Base-by-base conservation (phyloP, 2,888 invertebrate species). In the Octonoba sinensis region DNA sequence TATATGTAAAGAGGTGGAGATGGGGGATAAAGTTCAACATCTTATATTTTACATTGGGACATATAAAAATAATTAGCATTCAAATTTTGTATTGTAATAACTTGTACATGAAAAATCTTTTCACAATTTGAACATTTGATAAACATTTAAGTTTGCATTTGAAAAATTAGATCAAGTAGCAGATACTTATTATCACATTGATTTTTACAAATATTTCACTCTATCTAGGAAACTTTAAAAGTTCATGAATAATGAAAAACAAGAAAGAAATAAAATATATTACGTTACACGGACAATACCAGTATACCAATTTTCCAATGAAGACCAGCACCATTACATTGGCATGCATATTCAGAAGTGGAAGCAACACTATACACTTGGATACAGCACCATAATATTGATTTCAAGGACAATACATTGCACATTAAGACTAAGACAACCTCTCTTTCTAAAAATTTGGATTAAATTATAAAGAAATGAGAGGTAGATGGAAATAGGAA, bases 401-500 rank as follows among this genome's bases (percentile, higher is more conserved):
- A 66, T 78, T 66, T 72, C 27, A 66, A 27, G 56, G 64, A 77
- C 47, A 81, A 81, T 73, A 79, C 72, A 81, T 73, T 73, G 79
- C 79, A 81, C 79, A 81, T 51, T 62, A 62, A 60, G 79, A 81
- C 79, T 81, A 81, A 73, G 62, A 81, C 56, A 69, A 69, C 73
- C 73, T 73, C 79, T 69, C 73, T 18, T 51, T 57, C 46, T 47
- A 73, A 18, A 65, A 44, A 44, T 27, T 20, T 27, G 64, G 24
- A 20, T 56, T 22, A 72, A 79, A 62, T 62, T 44, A 75, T 8
- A 36, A 22, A 60, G 49, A 62, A 46, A 22, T 18, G 81, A 82
- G 81, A 82, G 81, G 81, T 82, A 82, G 81, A 54, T 82, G 74
- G 36, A 82, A 75, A 82, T 75, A 82, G 81, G 81, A 82, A 82